A percentile compares a stretch with the other conserved stretches of the same genome.
Conservation (phyloP, 37 sponge, comb jelly and placozoan genomes). For the Mnemiopsis leidyi region DNA sequence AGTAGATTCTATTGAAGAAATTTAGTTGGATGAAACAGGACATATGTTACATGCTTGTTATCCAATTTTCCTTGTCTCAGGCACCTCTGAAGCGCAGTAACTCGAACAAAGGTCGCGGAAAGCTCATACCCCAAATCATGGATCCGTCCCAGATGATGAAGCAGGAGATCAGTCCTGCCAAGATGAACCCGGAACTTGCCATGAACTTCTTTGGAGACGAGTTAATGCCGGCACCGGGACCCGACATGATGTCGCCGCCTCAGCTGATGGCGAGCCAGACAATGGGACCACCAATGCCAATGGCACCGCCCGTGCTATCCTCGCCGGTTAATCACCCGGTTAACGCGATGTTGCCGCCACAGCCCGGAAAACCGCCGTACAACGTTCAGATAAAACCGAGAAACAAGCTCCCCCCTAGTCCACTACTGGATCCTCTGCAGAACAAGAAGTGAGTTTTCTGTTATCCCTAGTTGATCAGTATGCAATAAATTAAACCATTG, state of each 20-base stretch:
- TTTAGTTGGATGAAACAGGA: no score
- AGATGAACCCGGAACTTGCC: constrained; percentile 32
- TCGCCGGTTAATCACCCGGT: constrained; percentile 21
- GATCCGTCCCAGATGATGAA: constrained; percentile 39
- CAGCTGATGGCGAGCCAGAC: constrained; percentile 54
- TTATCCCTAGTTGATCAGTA: no score
- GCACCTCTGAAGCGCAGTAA: constrained; percentile 17
- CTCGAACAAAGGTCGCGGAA: constrained; percentile 48
- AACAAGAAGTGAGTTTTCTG: constrained; percentile 11
- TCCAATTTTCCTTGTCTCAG: background rate
- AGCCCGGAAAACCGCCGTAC: constrained; percentile 38
- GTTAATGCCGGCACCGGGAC: constrained; percentile 22
- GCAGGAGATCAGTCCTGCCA: constrained; percentile 1
- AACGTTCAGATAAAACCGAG: constrained; percentile 27
- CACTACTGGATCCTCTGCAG: background rate
- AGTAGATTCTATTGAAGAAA: no score
- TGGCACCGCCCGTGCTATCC: background rate
- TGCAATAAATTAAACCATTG: no score
- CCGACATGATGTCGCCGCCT: constrained; percentile 36
- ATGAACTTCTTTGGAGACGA: constrained; percentile 54
- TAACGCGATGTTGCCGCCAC: background rate
- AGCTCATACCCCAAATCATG: constrained; percentile 53
- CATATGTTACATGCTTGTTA: no score
- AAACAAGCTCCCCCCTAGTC: constrained; percentile 33
- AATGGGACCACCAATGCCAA: constrained; percentile 32